Percentiles rank a stretch among this genome's conserved stretches.
Evolutionary conservation across 2,797 vertebrate genomes (phyloP).

Genomic region (Syncerus caffer): DNA sequence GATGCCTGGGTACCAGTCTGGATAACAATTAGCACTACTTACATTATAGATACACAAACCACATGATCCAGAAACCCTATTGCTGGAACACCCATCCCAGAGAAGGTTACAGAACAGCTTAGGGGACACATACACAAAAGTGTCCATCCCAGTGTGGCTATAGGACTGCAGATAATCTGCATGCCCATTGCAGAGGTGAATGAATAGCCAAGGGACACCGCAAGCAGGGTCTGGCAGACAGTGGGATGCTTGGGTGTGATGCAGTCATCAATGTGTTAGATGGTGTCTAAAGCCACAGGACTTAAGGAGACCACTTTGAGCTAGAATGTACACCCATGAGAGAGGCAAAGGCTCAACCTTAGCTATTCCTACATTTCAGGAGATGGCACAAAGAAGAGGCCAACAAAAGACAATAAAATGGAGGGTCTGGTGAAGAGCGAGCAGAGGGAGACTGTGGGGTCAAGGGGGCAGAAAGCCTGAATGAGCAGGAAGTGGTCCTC

Average conservation of each 20-base stretch:
- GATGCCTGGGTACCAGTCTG: background rate
- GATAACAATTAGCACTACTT: background rate
- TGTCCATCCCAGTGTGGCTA: background rate
- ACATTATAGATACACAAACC: background rate
- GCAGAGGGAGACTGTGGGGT: no score
- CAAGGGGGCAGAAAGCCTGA: background rate
- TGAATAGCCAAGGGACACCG: background rate
- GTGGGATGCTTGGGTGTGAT: background rate
- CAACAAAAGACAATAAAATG: background rate
- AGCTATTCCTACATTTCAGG: background rate
- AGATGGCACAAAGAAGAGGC: background rate
- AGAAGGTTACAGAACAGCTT: background rate
- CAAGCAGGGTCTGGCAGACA: background rate
- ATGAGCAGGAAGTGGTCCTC: background rate
- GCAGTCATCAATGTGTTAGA: background rate
- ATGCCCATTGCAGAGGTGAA: background rate
- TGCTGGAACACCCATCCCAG: background rate
- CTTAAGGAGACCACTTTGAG: background rate
- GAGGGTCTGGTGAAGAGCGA: background rate
- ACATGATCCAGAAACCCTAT: background rate
- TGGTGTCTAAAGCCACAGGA: background rate
- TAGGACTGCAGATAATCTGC: background rate
- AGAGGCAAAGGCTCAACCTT: background rate
- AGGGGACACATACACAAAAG: fast-evolving
- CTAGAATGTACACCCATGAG: background rate